These are phyloP conservation scores for Hydrozoanthus gracilis DNA, from an alignment of 92 coral and sea anemone species.

Conservation along the genomic window DNA sequence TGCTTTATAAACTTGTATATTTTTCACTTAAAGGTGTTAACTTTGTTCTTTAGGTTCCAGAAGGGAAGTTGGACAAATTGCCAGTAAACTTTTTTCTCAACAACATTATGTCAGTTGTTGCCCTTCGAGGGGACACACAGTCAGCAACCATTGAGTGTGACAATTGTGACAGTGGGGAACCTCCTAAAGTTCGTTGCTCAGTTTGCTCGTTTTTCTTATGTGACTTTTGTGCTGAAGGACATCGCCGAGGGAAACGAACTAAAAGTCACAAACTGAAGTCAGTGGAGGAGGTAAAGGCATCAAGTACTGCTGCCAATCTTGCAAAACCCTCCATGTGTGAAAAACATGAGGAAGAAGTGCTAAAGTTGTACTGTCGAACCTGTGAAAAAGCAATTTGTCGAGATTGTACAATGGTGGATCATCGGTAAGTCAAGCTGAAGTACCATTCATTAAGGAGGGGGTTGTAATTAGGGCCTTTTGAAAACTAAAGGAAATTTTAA, in stretches of 20 bases:
- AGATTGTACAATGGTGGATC: conserved; percentile 81
- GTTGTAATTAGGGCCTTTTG: too few relatives aligned
- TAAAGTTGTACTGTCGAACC: conserved; percentile 75
- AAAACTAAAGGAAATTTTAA: too few relatives aligned
- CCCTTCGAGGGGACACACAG: conserved; percentile 19
- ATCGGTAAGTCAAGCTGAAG: conserved; percentile 43
- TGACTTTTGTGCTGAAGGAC: conserved; percentile 71
- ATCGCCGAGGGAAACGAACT: conserved; percentile 55
- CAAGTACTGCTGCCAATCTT: conserved; percentile 46
- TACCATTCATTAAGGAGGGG: too few relatives aligned
- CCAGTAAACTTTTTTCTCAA: conserved; percentile 62
- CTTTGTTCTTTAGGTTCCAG: conserved; percentile 47
- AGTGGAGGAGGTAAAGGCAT: conserved; percentile 59
- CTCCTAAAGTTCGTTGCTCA: conserved; percentile 65
- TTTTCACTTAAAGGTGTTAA: not conserved
- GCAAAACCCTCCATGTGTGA: conserved; percentile 61
- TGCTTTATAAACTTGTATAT: not conserved
- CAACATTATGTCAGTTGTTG: conserved; percentile 54
- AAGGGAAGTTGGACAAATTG: conserved; percentile 40
- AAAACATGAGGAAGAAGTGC: conserved; percentile 70
- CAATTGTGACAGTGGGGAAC: conserved; percentile 71
- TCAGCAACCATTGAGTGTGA: conserved; percentile 55
- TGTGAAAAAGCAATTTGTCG: conserved; percentile 84
- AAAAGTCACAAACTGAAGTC: conserved; percentile 69
- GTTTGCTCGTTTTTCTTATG: conserved; percentile 73